phyloP scores from a whole-genome alignment of 2,797 vertebrate genomes.

The Petrocephalus schoutedeni region DNA sequence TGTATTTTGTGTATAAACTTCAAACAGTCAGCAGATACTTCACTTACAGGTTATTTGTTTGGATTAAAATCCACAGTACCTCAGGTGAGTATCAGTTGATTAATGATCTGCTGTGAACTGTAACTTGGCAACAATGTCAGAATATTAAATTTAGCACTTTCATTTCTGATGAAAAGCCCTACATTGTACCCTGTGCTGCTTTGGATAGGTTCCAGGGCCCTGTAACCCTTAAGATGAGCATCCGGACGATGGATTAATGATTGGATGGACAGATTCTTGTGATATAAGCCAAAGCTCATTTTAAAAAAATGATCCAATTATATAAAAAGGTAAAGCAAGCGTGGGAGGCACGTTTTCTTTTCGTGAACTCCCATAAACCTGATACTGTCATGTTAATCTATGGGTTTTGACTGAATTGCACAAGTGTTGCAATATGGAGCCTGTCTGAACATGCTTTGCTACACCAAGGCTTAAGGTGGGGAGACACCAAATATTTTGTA shows the following conservation, averaged over 20 bases:
- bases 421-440: not conserved
- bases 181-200: not conserved
- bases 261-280: not conserved
- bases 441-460: not conserved
- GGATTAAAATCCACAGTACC: not conserved
- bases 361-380: not conserved
- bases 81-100: not conserved
- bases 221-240: not conserved
- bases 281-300: not conserved
- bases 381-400: not conserved
- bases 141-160: not conserved
- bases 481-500: not conserved
- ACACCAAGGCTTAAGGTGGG: not conserved
- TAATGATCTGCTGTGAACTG: not conserved
- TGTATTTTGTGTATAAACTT: not conserved
- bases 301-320: not conserved
- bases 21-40: not conserved
- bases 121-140: not conserved
- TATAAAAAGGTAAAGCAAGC: not conserved
- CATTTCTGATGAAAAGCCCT: not conserved
- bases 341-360: not conserved
- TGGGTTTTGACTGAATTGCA: not conserved
- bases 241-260: not conserved
- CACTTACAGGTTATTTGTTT: not conserved
- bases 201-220: not conserved